These are phyloP conservation scores for Drosophila colorata DNA, from an alignment of 2,888 invertebrate genomes.

Conservation along the genomic window DNA sequence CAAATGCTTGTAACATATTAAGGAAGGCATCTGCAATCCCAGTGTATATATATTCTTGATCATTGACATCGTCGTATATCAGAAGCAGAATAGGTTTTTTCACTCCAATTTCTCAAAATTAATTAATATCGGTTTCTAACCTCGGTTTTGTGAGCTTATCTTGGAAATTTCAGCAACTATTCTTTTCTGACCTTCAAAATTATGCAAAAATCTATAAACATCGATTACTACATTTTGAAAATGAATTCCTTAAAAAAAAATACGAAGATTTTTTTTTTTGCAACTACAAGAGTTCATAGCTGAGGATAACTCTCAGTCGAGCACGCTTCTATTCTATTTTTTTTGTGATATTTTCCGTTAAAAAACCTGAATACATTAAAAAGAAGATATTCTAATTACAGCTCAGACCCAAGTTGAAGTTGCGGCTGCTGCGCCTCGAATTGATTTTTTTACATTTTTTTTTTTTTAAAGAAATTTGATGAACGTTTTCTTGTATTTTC, in stretches of 20 bases:
- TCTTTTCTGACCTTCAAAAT: too few species aligned
- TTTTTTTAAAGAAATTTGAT: constrained; percentile 45
- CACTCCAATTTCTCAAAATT: background rate
- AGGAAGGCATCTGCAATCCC: too few species aligned
- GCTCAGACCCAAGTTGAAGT: background rate
- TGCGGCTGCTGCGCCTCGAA: constrained; percentile 16
- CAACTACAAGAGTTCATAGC: background rate
- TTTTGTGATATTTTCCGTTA: constrained; percentile 61
- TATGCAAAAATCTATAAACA: too few species aligned
- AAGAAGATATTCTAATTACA: constrained; percentile 9
- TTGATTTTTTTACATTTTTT: constrained; percentile 19
- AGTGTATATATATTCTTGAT: too few species aligned
- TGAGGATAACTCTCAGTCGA: background rate
- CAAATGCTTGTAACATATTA: background rate
- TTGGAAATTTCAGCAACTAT: too few species aligned
- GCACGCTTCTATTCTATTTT: constrained; percentile 9
- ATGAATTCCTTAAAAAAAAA: too few species aligned
- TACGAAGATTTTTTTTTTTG: too few species aligned
- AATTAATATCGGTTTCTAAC: too few species aligned
- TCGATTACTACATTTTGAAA: too few species aligned
- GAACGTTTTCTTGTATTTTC: constrained; percentile 57
- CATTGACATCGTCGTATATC: too few species aligned
- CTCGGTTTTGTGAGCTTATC: too few species aligned
- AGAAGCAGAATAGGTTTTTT: too few species aligned
- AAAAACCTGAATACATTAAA: constrained; percentile 39